A percentile compares a stretch with the other conserved stretches of the same genome.
phyloP scores from a whole-genome alignment of 2,888 invertebrate species.

The Clepsis dumicolana region DNA sequence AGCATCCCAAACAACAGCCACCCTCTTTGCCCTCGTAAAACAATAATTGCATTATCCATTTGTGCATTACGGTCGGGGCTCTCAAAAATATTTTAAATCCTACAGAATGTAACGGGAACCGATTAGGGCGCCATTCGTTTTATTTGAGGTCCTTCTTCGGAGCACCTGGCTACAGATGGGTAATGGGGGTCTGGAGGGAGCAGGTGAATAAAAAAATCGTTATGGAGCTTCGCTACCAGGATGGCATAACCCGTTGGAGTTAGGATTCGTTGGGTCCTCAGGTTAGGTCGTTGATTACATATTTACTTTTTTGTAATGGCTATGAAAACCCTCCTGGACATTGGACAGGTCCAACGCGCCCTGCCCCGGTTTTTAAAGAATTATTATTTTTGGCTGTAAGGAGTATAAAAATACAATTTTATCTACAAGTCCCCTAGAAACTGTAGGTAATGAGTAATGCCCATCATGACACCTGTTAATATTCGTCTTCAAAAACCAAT shows the following conservation, averaged over 20 bases:
- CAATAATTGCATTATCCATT: conserved; percentile 38
- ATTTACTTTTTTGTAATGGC: too few relatives aligned
- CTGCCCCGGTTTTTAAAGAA: too few relatives aligned
- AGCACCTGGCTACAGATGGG: conserved; percentile 25
- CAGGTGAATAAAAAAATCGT: conserved; percentile 15
- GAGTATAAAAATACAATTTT: too few relatives aligned
- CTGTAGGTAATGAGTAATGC: too few relatives aligned
- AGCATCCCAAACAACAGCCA: neutral
- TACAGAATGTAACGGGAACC: conserved; percentile 28
- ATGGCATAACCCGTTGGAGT: neutral
- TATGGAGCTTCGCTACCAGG: conserved; percentile 2
- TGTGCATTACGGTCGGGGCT: conserved; percentile 29
- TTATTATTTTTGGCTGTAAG: too few relatives aligned
- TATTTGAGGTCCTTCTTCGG: conserved; percentile 24
- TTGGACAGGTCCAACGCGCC: too few relatives aligned
- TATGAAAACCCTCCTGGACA: too few relatives aligned
- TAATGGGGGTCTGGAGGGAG: neutral
- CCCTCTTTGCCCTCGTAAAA: conserved; percentile 32
- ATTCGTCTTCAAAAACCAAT: too few relatives aligned
- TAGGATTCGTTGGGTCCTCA: neutral
- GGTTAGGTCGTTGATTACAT: too few relatives aligned
- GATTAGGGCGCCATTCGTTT: conserved; percentile 28
- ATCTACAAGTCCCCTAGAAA: too few relatives aligned
- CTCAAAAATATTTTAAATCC: conserved; percentile 40
- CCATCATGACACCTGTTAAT: too few relatives aligned